Conservation (phyloP, 2,113 vertebrate genomes). For the Lampris megalopsis region DNA sequence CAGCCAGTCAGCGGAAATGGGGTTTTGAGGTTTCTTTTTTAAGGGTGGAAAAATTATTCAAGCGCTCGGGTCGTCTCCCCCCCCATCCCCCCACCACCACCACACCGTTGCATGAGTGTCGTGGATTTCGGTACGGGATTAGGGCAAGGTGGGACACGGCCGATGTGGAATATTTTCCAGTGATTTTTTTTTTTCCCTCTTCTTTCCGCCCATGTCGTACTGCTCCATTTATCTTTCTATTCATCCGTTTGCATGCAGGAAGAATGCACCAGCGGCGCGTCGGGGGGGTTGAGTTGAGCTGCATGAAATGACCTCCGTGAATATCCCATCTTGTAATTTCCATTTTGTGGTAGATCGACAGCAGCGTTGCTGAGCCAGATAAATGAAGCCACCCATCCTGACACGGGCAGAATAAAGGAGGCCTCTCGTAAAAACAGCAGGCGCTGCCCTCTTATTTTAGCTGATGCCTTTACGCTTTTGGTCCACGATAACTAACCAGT, state of each 20-base stretch:
- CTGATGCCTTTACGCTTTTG: conserved; percentile 57
- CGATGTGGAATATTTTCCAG: conserved; percentile 41
- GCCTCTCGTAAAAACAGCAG: conserved; percentile 53
- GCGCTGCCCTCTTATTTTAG: conserved; percentile 47
- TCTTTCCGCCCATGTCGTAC: too few species aligned
- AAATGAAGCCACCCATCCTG: conserved; percentile 60
- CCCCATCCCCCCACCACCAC: too few species aligned
- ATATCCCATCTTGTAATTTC: conserved; percentile 43
- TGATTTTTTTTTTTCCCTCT: not conserved
- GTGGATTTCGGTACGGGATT: conserved; percentile 44
- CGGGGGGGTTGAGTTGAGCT: conserved; percentile 4
- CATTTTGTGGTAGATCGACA: conserved; percentile 52
- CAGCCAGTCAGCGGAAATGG: conserved; percentile 74
- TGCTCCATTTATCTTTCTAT: conserved; percentile 34
- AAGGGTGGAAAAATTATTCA: conserved; percentile 69
- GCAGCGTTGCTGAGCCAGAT: conserved; percentile 62
- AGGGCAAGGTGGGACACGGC: conserved; percentile 50
- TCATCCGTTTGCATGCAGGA: conserved; percentile 19
- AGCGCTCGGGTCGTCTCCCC: conserved; percentile 46
- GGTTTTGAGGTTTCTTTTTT: conserved; percentile 69
- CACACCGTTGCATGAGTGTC: conserved; percentile 35
- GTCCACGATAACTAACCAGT: conserved; percentile 53
- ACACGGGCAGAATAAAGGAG: conserved; percentile 65
- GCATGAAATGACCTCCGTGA: conserved; percentile 22
- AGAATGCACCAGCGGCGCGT: not conserved